Base-by-base conservation (phyloP, 2,797 vertebrate genomes). In the Hylomyscus alleni region DNA sequence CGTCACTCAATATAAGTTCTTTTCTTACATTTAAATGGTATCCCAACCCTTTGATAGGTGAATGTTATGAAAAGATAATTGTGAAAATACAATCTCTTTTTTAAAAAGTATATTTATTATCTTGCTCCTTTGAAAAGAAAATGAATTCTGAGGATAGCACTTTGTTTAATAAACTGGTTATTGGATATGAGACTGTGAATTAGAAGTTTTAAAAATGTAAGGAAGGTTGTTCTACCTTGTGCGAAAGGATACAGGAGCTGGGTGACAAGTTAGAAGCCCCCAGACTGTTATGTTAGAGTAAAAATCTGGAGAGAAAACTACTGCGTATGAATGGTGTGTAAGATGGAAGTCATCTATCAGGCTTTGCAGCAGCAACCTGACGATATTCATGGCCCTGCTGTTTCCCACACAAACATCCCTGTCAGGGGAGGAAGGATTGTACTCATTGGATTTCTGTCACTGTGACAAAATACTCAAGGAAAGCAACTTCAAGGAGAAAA, bases 31-130 rank as follows among this genome's bases (percentile, higher is more conserved):
- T 2, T 47, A 72, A 85, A 50, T 82, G 40, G 26, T 83, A 81
- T 93, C 44, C 72, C 29, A 73, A n/a, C 56, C 88, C 29, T 89
- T 93, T 93, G 76, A 34, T 54, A 56, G 91, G 29, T 72, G 86
- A 83, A 87, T 14, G 19, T 82, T 84, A 87, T 84, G 50, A 56
- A 83, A 91, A 89, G 26, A 29, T 93, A 47, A n/a, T 62, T 54
- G 13, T 91, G 12, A 88, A 85, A 78, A 22, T 67, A 14, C 40
- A 67, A 44, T 73, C 19, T 22, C 11, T 82, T 65, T 89, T 87
- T 60, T 65, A n/a, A 34, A 85, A 85, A 56, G 80, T 40, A 56
- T 29, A 83, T 26, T 85, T 29, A 83, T 26, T 85, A 50, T 83
- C 47, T 75, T 91, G n/a, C 47, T 93, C 60, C 37, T 72, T 77